Conservation (phyloP, 2,888 invertebrate species). For the Athalia circularis region DNA sequence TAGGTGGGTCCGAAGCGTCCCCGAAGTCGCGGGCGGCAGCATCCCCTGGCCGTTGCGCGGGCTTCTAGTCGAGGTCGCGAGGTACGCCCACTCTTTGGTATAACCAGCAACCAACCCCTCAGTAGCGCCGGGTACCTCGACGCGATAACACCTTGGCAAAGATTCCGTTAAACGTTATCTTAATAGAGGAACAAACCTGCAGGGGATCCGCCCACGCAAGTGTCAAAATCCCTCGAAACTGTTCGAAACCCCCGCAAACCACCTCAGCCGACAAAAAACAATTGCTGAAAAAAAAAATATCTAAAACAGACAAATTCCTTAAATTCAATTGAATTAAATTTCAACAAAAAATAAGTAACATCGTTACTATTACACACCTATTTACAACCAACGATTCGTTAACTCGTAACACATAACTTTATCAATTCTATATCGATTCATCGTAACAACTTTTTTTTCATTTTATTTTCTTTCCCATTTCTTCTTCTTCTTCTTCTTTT, state of each 20-base stretch:
- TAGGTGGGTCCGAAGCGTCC: background rate
- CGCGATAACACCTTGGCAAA: constrained; percentile 61
- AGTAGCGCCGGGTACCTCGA: constrained; percentile 66
- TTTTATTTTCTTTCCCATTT: too few relatives aligned
- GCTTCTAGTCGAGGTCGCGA: constrained; percentile 44
- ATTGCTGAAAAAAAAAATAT: too few relatives aligned
- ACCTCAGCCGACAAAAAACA: background rate
- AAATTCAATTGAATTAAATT: too few relatives aligned
- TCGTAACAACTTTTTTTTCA: too few relatives aligned
- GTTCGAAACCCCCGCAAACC: constrained; percentile 8
- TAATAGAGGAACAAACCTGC: constrained; percentile 49
- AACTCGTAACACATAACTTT: too few relatives aligned
- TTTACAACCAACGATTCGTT: too few relatives aligned
- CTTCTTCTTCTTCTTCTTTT: too few relatives aligned
- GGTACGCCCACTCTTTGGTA: constrained; percentile 45
- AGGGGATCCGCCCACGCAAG: constrained; percentile 57
- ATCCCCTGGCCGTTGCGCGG: constrained; percentile 44
- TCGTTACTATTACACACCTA: too few relatives aligned
- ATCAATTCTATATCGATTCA: too few relatives aligned
- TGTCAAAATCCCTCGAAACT: constrained; percentile 40
- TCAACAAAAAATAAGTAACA: too few relatives aligned
- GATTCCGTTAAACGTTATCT: constrained; percentile 32
- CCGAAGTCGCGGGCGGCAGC: constrained; percentile 38
- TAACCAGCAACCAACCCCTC: constrained; percentile 48
- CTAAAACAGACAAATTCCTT: too few relatives aligned